Evolutionary conservation across 2,888 invertebrate genomes (phyloP).

Genomic region (Tryphoninae sp.): DNA sequence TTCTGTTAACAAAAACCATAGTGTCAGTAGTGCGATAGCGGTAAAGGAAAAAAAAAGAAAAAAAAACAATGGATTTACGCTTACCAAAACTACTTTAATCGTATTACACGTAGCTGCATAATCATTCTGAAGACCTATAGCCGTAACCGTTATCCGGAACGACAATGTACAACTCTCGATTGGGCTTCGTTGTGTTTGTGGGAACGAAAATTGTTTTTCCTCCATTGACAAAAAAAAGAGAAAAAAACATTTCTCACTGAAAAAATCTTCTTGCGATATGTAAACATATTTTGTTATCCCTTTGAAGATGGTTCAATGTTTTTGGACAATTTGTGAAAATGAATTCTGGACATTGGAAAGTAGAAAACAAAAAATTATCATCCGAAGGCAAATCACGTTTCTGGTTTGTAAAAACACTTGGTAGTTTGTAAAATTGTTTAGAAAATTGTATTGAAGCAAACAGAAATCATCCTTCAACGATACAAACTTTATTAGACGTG

Average conservation of each 20-base stretch:
- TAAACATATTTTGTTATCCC: conserved; percentile 16
- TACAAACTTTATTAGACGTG: conserved; percentile 5
- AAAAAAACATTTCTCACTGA: neutral
- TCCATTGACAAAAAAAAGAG: conserved; percentile 9
- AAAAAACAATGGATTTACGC: conserved; percentile 67
- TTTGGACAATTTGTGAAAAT: too few species aligned
- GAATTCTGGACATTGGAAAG: too few species aligned
- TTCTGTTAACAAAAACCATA: conserved; percentile 50
- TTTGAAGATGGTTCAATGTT: too few species aligned
- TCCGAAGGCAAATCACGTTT: too few species aligned
- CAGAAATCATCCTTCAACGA: too few species aligned
- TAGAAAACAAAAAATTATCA: too few species aligned
- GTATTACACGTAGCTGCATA: conserved; percentile 66
- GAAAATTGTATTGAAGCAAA: too few species aligned
- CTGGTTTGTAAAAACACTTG: conserved; percentile 2
- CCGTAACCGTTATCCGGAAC: conserved; percentile 48
- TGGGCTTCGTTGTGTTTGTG: conserved; percentile 48
- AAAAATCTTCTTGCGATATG: conserved; percentile 26
- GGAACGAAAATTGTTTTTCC: conserved; percentile 10
- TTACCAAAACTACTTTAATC: conserved; percentile 70
- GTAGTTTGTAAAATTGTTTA: neutral
- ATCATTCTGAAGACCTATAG: conserved; percentile 59
- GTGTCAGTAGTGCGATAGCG: conserved; percentile 59
- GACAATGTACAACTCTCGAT: conserved; percentile 51
- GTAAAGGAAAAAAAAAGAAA: conserved; percentile 34